A percentile compares a stretch with the other conserved stretches of the same genome.
phyloP scores from a whole-genome alignment of 2,888 invertebrate species.

The Monochamus alternatus region DNA sequence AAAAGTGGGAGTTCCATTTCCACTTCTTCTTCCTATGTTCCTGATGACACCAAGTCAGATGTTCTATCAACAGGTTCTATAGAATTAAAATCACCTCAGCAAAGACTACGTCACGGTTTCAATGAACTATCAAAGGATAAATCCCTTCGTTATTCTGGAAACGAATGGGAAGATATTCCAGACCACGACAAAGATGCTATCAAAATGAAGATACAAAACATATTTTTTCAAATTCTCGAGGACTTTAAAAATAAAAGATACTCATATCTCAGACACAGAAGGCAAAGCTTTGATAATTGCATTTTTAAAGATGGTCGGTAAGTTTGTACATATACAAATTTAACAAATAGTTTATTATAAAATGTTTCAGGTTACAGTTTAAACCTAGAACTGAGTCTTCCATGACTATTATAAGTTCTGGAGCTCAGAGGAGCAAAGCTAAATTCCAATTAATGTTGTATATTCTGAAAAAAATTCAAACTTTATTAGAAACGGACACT shows the following conservation, averaged over 20 bases:
- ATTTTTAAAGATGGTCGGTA: slow-evolving; percentile 73
- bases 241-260: slow-evolving; percentile 65
- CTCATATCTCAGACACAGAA: slow-evolving; percentile 50
- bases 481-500: slow-evolving; percentile 57
- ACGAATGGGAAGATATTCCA: slow-evolving; percentile 43
- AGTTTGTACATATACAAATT: slow-evolving; percentile 30
- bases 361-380: slow-evolving; percentile 55
- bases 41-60: slow-evolving; percentile 50
- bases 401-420: slow-evolving; percentile 63
- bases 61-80: slow-evolving; percentile 47
- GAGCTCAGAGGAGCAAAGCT: slow-evolving; percentile 55
- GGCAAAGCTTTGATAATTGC: slow-evolving; percentile 72
- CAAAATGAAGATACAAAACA: slow-evolving; percentile 71
- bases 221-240: slow-evolving; percentile 69
- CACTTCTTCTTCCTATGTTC: slow-evolving; percentile 50
- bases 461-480: slow-evolving; percentile 60
- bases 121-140: slow-evolving; percentile 55
- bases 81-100: slow-evolving; percentile 37
- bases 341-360: not conserved
- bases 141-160: slow-evolving; percentile 50
- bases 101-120: slow-evolving; percentile 47
- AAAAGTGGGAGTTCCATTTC: slow-evolving; percentile 47
- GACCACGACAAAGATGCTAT: slow-evolving; percentile 58
- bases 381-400: slow-evolving; percentile 57
- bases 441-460: slow-evolving; percentile 60